phyloP scores from a whole-genome alignment of 1,140 invertebrate genomes.

The Bombus terrestris region DNA sequence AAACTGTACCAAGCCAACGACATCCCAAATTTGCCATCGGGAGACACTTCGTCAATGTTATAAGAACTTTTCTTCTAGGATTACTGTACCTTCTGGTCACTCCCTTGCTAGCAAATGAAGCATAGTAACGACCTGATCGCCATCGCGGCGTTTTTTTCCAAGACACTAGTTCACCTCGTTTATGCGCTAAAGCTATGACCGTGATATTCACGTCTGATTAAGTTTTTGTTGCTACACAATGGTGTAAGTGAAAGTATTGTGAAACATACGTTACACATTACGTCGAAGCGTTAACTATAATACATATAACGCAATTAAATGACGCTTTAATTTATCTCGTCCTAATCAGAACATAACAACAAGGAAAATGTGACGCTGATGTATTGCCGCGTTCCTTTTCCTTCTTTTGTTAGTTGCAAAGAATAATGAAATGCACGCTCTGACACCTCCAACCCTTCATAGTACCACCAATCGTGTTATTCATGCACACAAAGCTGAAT shows the following conservation, averaged over 20 bases:
- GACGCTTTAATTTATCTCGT: conserved; percentile 9
- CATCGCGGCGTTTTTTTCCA: conserved; percentile 5
- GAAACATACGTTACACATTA: conserved; percentile 22
- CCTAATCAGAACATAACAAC: neutral
- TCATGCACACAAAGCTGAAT: neutral
- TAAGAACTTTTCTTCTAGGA: neutral
- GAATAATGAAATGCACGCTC: neutral
- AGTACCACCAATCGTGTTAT: neutral
- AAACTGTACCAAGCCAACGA: neutral
- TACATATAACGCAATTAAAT: conserved; percentile 1
- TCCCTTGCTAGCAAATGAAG: conserved; percentile 23
- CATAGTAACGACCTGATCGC: conserved; percentile 33
- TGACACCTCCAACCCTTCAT: conserved; percentile 21
- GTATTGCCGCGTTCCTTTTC: neutral
- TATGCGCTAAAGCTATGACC: conserved; percentile 36
- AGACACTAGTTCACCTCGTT: conserved; percentile 48
- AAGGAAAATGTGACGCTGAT: neutral
- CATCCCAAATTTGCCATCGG: neutral
- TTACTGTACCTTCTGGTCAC: conserved; percentile 6
- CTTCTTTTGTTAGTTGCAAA: neutral
- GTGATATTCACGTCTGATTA: conserved; percentile 45
- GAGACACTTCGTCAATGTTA: neutral
- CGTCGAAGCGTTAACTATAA: neutral
- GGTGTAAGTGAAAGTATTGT: conserved; percentile 35
- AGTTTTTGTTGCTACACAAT: conserved; percentile 33